Evolutionary conservation across 2,888 invertebrate species (phyloP).

Genomic region (Scotopteryx bipunctaria): DNA sequence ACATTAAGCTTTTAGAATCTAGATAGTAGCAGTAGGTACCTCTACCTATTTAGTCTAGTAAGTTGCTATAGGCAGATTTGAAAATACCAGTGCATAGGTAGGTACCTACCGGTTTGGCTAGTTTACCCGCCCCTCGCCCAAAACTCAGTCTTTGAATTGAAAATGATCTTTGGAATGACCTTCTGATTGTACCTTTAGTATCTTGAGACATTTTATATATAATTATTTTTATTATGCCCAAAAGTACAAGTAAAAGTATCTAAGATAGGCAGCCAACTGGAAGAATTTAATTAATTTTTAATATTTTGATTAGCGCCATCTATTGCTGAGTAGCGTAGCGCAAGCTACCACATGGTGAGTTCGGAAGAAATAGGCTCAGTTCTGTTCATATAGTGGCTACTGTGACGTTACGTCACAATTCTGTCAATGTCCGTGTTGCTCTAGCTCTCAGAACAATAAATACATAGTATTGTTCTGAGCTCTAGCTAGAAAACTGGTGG

Average conservation of each 20-base stretch:
- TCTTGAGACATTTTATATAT: constrained; percentile 11
- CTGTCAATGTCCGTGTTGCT: too few species aligned
- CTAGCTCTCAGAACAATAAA: too few species aligned
- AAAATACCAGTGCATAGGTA: neutral
- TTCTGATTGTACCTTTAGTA: constrained; percentile 1
- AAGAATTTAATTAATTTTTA: neutral
- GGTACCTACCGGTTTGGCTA: constrained; percentile 44
- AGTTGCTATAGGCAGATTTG: too few species aligned
- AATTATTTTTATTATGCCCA: neutral
- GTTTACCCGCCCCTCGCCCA: constrained; percentile 43
- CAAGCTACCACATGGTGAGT: too few species aligned
- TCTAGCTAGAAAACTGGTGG: too few species aligned
- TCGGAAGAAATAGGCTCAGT: too few species aligned
- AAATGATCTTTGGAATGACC: constrained; percentile 38
- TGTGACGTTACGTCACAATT: too few species aligned
- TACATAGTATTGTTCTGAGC: too few species aligned
- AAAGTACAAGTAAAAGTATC: neutral
- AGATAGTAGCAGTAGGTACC: too few species aligned
- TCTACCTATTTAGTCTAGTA: too few species aligned
- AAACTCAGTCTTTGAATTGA: constrained; percentile 48
- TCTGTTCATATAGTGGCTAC: too few species aligned
- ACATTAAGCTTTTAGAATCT: too few species aligned
- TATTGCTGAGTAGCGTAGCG: constrained; percentile 23
- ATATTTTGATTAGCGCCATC: constrained; percentile 4
- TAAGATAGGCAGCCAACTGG: constrained; percentile 6